phyloP scores from a whole-genome alignment of 2,113 vertebrate species.

The Gulo gulo region DNA sequence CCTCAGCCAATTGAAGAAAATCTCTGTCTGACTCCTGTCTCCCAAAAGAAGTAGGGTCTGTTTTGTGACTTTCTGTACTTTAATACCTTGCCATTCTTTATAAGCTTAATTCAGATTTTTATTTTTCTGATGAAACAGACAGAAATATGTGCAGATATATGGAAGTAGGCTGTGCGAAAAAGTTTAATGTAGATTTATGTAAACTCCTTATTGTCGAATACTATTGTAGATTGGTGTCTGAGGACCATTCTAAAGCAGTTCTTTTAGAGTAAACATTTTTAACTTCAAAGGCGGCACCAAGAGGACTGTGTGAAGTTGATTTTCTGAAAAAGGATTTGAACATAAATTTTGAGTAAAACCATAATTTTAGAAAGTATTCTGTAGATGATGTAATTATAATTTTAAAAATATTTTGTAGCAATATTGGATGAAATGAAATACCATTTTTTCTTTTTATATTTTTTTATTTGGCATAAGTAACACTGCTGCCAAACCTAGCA shows the following conservation, averaged over 20 bases:
- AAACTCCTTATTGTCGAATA: not conserved
- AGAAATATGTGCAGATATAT: not conserved
- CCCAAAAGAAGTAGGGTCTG: not conserved
- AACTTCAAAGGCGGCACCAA: not conserved
- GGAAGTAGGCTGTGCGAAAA: not conserved
- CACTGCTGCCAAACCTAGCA: not conserved
- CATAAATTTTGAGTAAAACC: not conserved
- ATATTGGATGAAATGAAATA: not conserved
- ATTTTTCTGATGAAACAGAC: not conserved
- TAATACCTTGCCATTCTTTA: not conserved
- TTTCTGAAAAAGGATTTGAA: not conserved
- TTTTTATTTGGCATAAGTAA: not conserved
- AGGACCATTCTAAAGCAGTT: not conserved
- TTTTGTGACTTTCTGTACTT: not conserved
- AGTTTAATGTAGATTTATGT: not conserved
- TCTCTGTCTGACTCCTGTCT: not conserved
- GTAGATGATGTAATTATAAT: not conserved
- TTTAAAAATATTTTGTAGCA: not conserved
- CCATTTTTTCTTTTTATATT: not conserved
- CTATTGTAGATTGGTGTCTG: not conserved
- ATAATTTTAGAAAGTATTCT: not conserved
- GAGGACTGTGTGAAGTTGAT: not conserved
- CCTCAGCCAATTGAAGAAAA: slow-evolving; percentile 22
- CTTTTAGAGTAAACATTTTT: not conserved
- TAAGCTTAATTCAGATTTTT: slow-evolving; percentile 24